Conservation (phyloP, 2,113 vertebrate genomes). For the Plectropomus leopardus region DNA sequence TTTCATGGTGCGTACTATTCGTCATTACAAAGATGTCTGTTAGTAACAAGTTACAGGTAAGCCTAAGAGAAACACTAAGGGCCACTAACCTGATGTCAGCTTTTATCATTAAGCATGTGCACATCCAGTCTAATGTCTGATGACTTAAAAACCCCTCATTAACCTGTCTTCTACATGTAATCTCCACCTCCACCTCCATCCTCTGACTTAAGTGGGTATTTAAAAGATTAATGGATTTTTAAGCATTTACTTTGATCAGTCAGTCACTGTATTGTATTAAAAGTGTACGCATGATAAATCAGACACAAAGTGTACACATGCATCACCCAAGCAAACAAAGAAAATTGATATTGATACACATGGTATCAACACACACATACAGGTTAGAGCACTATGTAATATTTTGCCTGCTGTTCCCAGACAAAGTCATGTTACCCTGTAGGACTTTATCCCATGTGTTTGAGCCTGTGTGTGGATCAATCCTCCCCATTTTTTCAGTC, state of each 20-base stretch:
- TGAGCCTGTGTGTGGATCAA: conserved; percentile 18
- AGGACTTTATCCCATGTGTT: conserved; percentile 19
- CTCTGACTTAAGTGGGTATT: neutral
- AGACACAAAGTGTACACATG: neutral
- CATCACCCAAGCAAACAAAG: neutral
- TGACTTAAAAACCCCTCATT: conserved; percentile 3
- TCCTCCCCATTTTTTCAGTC: conserved; percentile 12
- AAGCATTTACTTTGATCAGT: conserved; percentile 10
- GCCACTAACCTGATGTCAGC: neutral
- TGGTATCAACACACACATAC: conserved; percentile 3
- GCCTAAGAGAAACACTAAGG: neutral
- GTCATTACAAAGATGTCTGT: neutral
- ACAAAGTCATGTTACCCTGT: conserved; percentile 22
- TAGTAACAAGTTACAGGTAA: neutral
- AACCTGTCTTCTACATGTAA: neutral
- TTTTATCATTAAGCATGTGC: neutral
- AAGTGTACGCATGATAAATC: neutral
- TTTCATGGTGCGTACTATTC: neutral
- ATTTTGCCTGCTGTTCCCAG: neutral
- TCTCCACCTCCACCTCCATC: conserved; percentile 1
- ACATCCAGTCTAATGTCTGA: neutral
- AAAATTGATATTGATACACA: neutral
- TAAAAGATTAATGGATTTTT: conserved; percentile 8
- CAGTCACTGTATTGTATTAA: neutral
- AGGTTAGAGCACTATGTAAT: neutral